phyloP scores from a whole-genome alignment of 2,113 vertebrate genomes.

The Notarius lentiginosus region DNA sequence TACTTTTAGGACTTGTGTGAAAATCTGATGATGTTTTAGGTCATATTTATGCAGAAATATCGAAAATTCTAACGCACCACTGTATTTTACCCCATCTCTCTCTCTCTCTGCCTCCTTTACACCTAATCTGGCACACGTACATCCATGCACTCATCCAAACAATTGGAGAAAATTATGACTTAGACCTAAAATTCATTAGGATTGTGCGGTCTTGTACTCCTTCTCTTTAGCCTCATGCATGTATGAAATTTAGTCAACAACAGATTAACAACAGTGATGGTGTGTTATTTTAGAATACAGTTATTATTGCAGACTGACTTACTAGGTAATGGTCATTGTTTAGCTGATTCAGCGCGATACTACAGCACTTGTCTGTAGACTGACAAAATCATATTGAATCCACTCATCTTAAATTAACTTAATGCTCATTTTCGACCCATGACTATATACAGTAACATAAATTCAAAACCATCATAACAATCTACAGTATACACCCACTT shows the following conservation, averaged over 20 bases:
- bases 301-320: neutral
- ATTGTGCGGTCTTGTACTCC: constrained; percentile 8
- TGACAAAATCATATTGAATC: neutral
- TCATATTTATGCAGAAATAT: too few species aligned
- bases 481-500: neutral
- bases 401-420: neutral
- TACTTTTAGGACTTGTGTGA: too few species aligned
- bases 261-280: constrained; percentile 41
- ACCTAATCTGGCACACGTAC: constrained; percentile 36
- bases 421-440: neutral
- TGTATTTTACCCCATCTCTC: neutral
- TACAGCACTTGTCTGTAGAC: neutral
- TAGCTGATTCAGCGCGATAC: neutral
- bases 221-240: constrained; percentile 20
- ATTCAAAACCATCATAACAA: neutral
- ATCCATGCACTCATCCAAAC: constrained; percentile 26
- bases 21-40: too few species aligned
- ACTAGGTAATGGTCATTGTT: neutral
- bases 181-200: constrained; percentile 62
- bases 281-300: neutral
- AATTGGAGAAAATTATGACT: constrained; percentile 50
- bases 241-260: constrained; percentile 60
- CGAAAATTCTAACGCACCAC: neutral
- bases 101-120: neutral
- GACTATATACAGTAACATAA: neutral